Base-by-base conservation (phyloP, 2,888 invertebrate species). In the Diloba caeruleocephala region DNA sequence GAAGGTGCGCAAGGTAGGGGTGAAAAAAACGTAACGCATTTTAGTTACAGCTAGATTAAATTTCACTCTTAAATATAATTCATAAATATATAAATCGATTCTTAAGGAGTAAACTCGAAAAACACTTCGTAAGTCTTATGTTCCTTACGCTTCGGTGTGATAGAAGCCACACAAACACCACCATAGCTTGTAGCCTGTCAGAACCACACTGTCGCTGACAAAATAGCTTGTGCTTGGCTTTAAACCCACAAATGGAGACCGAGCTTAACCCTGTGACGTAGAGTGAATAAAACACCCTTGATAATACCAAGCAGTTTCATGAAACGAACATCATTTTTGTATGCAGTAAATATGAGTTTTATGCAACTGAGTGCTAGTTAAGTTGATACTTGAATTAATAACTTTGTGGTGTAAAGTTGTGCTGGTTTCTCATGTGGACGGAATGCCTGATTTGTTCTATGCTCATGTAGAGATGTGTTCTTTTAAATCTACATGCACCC, bases 201-300 rank as follows among this genome's bases (percentile, higher is more conserved):
- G 49, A 65, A 62, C 42, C 71, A 71, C 56, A 59, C 72, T 64
- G 71, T 43, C 65, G 71, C 71, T 78, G 76, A 77, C 76, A 77
- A 78, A 76, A 78, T 73, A 72, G 66, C 78, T 71, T 68, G 51
- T 50, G 54, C 64, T 46, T 53, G 61, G 58, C 55, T 71, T 58
- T 60, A 65, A 74, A 67, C 55, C 74, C 78, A 61, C 79, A 76
- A 78, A 75, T 72, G 77, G 63, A 75, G 69, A 72, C 68, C 51
- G 46, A 41, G 67, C 70, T 72, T 74, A 75, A 71, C 60, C 51
- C 58, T 41, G 41, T 57, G 68, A 70, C 64, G 60, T 61, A 55
- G 53, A 63, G 64, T 71, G 64, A 67, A 68, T 70, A 68, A 67
- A 75, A 70, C 71, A 59, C 62, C 33, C 55, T 66, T 64, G 69